Conservation (phyloP, 1,140 invertebrate species). For the Zaprionus ghesquierei region DNA sequence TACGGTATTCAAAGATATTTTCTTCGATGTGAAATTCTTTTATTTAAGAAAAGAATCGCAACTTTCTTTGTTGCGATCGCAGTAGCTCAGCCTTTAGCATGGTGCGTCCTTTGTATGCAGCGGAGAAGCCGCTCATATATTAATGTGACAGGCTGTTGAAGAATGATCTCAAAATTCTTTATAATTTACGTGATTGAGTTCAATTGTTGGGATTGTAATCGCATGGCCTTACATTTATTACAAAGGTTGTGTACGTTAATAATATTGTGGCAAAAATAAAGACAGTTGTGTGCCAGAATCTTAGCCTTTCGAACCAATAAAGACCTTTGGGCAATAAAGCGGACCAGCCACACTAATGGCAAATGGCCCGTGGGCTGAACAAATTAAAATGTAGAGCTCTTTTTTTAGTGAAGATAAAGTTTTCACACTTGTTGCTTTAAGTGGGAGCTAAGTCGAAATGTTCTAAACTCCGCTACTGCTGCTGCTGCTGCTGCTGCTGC, state of each 20-base stretch:
- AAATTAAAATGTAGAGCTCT: neutral
- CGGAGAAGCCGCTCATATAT: constrained; percentile 27
- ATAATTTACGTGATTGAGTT: constrained; percentile 53
- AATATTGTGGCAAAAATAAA: constrained; percentile 29
- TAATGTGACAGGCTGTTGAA: constrained; percentile 35
- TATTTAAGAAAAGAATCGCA: neutral
- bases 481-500: neutral
- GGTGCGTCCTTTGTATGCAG: constrained; percentile 11
- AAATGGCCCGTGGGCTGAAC: constrained; percentile 26
- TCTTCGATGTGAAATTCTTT: neutral
- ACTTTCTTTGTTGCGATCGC: neutral
- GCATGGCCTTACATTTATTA: neutral
- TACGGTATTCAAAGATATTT: neutral
- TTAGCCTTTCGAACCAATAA: constrained; percentile 9
- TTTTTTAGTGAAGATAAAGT: neutral
- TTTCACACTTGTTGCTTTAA: constrained; percentile 1
- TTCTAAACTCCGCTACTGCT: constrained; percentile 9
- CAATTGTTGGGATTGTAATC: neutral
- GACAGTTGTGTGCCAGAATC: constrained; percentile 5
- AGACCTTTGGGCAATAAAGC: constrained; percentile 28
- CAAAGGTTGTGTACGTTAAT: constrained; percentile 54
- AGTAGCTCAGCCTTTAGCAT: neutral
- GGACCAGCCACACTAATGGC: constrained; percentile 24
- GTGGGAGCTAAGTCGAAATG: constrained; percentile 16
- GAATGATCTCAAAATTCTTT: constrained; percentile 36